phyloP scores from a whole-genome alignment of 2,113 vertebrate species.

The Pseudopodoces humilis region DNA sequence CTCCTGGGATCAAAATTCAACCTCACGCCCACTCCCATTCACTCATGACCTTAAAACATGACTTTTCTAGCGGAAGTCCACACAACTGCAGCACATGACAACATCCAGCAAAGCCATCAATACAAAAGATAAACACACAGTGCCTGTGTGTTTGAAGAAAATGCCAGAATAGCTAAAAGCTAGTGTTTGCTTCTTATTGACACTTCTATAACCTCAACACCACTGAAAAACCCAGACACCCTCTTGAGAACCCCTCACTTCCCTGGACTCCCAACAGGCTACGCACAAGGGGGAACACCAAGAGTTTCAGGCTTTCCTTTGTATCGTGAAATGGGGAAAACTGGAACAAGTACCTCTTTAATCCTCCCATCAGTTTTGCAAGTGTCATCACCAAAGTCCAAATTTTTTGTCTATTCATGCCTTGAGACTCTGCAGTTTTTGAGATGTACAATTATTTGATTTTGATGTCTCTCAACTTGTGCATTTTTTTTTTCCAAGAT shows the following conservation, averaged over 20 bases:
- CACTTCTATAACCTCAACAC: neutral
- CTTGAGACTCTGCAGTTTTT: fast-evolving
- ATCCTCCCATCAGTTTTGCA: neutral
- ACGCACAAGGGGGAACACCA: neutral
- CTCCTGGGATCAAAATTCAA: neutral
- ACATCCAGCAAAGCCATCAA: neutral
- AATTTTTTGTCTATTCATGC: neutral
- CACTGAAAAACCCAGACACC: neutral
- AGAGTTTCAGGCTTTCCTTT: neutral
- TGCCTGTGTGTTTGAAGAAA: neutral
- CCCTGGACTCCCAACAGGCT: neutral
- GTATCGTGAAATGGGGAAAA: fast-evolving
- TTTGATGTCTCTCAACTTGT: neutral
- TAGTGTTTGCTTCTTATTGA: fast-evolving
- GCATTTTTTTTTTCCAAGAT: neutral
- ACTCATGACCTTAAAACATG: neutral
- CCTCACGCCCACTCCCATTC: neutral
- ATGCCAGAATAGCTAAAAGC: neutral
- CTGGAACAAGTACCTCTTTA: neutral
- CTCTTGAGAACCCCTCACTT: fast-evolving
- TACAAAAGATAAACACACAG: fast-evolving
- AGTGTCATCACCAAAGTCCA: neutral
- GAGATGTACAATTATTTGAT: neutral
- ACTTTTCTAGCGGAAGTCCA: neutral
- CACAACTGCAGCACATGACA: neutral